Evolutionary conservation across 2,888 invertebrate species (phyloP).

Genomic region (Megamerina dolium): DNA sequence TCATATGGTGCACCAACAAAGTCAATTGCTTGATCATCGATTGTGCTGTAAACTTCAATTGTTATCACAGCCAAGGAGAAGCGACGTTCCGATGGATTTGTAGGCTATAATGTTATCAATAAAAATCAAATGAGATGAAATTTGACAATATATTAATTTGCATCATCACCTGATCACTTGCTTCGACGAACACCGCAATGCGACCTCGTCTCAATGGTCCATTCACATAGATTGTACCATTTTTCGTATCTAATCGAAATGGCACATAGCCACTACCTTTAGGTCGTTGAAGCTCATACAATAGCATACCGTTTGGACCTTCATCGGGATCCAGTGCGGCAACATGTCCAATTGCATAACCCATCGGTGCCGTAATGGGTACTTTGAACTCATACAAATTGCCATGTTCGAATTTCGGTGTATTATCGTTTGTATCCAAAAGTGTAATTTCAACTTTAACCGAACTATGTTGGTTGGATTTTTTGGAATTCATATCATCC

Average conservation of each 20-base stretch:
- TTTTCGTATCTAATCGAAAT: constrained; percentile 65
- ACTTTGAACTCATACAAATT: constrained; percentile 76
- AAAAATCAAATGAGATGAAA: neutral
- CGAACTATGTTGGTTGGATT: constrained; percentile 48
- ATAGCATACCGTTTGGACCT: constrained; percentile 63
- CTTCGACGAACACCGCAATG: constrained; percentile 77
- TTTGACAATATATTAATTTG: neutral
- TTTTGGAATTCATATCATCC: constrained; percentile 32
- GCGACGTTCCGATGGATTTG: constrained; percentile 75
- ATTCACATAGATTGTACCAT: constrained; percentile 61
- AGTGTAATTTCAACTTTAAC: constrained; percentile 77
- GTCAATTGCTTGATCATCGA: constrained; percentile 58
- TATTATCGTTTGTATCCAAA: constrained; percentile 86
- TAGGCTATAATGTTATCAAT: constrained; percentile 59
- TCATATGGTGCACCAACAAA: constrained; percentile 82
- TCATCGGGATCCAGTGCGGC: constrained; percentile 76
- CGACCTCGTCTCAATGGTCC: constrained; percentile 63
- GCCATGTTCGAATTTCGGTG: constrained; percentile 76
- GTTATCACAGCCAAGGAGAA: constrained; percentile 81
- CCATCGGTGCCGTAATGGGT: constrained; percentile 61
- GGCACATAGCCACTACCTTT: constrained; percentile 61
- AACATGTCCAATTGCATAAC: constrained; percentile 71
- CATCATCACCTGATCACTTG: constrained; percentile 61
- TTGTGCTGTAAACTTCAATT: constrained; percentile 60
- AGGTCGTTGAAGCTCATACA: constrained; percentile 66